Evolutionary conservation across 2,797 vertebrate genomes (phyloP).

Genomic region (Meriones psammophilus): DNA sequence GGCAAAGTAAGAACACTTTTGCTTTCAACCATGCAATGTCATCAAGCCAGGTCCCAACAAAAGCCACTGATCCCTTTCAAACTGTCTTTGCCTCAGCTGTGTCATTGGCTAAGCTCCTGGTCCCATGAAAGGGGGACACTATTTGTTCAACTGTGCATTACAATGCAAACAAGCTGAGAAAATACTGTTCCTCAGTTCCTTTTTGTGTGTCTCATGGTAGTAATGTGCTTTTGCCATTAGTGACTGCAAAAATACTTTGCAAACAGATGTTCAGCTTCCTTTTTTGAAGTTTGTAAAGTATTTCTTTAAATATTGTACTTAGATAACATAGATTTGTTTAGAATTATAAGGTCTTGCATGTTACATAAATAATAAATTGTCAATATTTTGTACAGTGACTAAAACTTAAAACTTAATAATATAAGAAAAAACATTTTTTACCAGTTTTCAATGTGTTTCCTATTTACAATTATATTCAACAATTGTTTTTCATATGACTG

Average conservation of each 20-base stretch:
- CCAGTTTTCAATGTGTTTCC: not conserved
- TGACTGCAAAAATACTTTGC: conserved; percentile 74
- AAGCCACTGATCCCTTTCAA: conserved; percentile 86
- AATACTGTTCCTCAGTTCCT: conserved; percentile 73
- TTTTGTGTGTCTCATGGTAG: conserved; percentile 67
- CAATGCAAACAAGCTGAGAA: conserved; percentile 72
- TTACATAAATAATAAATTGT: conserved; percentile 48
- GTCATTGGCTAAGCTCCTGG: conserved; percentile 79
- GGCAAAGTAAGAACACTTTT: conserved; percentile 81
- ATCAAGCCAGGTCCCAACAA: conserved; percentile 86
- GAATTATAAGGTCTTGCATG: conserved; percentile 38
- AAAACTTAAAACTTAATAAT: conserved; percentile 32
- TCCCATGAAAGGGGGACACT: conserved; percentile 79
- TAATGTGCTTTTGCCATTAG: conserved; percentile 73
- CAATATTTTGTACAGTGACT: conserved; percentile 9
- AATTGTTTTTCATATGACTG: conserved; percentile 21
- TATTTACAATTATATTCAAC: conserved; percentile 26
- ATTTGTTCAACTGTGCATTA: conserved; percentile 85
- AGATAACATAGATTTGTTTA: conserved; percentile 63
- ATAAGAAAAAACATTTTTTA: conserved; percentile 54
- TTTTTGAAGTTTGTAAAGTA: not conserved
- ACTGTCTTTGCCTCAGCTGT: conserved; percentile 81
- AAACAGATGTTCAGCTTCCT: conserved; percentile 67
- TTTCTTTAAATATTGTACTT: conserved; percentile 59
- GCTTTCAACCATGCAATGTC: conserved; percentile 82